phyloP scores from a whole-genome alignment of 1,140 invertebrate species.

The Episyrphus balteatus region DNA sequence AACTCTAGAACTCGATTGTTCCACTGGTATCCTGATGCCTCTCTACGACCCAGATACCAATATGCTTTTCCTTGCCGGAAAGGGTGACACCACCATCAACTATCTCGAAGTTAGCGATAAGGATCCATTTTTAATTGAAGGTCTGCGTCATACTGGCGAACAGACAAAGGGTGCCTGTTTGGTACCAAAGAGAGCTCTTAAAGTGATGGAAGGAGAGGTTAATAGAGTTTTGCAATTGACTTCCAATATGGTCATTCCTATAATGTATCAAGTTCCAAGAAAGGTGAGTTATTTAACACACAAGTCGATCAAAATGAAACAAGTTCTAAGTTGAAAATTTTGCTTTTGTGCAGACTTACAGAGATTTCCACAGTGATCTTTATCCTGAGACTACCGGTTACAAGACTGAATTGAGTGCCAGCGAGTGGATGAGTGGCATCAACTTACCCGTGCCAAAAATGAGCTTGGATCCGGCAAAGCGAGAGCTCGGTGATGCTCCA shows the following conservation, averaged over 20 bases:
- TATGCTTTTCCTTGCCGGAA: constrained; percentile 89
- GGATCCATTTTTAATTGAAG: constrained; percentile 75
- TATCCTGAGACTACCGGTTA: constrained; percentile 78
- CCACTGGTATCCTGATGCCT: constrained; percentile 84
- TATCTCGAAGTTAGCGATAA: constrained; percentile 78
- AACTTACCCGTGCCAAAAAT: constrained; percentile 64
- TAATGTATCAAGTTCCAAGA: constrained; percentile 88
- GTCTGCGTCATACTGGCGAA: constrained; percentile 50
- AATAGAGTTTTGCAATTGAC: constrained; percentile 79
- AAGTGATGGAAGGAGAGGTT: constrained; percentile 91
- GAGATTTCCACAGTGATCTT: constrained; percentile 85
- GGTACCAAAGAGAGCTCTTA: constrained; percentile 80
- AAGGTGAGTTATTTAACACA: constrained; percentile 46
- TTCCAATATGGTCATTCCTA: constrained; percentile 73
- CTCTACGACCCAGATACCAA: constrained; percentile 83
- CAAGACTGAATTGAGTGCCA: constrained; percentile 59
- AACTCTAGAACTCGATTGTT: constrained; percentile 70
- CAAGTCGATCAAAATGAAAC: neutral
- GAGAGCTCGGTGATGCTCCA: constrained; percentile 45
- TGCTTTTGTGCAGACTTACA: constrained; percentile 58
- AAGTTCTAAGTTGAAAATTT: constrained; percentile 3
- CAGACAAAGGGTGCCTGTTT: constrained; percentile 87
- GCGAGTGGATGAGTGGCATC: constrained; percentile 65
- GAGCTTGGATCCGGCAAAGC: constrained; percentile 63
- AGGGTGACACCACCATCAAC: constrained; percentile 77